Conservation (phyloP, 2,113 vertebrate genomes). For the Paramormyrops kingsleyae region DNA sequence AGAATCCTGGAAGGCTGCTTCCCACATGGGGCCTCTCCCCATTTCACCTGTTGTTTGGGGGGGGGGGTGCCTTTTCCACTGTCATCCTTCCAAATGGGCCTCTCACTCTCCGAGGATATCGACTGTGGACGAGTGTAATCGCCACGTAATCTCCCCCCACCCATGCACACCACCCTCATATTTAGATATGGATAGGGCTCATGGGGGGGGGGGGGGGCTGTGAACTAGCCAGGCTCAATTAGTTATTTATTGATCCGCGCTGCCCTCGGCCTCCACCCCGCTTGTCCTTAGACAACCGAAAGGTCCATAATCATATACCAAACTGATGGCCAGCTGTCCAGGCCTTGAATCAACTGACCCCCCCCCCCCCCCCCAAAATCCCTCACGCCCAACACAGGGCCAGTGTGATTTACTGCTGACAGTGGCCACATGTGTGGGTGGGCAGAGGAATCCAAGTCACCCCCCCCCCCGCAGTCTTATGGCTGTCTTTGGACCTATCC, state of each 20-base stretch:
- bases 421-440: not conserved
- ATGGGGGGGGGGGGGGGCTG: not conserved
- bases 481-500: not conserved
- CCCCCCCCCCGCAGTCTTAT: not conserved
- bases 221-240: conserved; percentile 26
- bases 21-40: not conserved
- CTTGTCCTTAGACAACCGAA: not conserved
- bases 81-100: conserved; percentile 12
- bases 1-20: not conserved
- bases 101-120: conserved; percentile 10
- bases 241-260: conserved; percentile 24
- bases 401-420: conserved; percentile 8
- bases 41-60: not conserved
- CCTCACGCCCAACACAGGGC: not conserved
- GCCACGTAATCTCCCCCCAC: conserved; percentile 16
- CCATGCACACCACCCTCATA: not conserved
- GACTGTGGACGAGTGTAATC: conserved; percentile 7
- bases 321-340: conserved; percentile 8
- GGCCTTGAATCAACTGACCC: not conserved
- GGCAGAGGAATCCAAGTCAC: not conserved
- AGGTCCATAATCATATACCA: conserved; percentile 14
- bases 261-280: not conserved
- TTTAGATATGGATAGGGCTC: not conserved
- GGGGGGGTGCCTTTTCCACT: not conserved
- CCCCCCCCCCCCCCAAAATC: not conserved